Percentiles rank a stretch among this genome's conserved stretches.
Evolutionary conservation across 2,113 vertebrate species (phyloP).

Genomic region (Elephas maximus): DNA sequence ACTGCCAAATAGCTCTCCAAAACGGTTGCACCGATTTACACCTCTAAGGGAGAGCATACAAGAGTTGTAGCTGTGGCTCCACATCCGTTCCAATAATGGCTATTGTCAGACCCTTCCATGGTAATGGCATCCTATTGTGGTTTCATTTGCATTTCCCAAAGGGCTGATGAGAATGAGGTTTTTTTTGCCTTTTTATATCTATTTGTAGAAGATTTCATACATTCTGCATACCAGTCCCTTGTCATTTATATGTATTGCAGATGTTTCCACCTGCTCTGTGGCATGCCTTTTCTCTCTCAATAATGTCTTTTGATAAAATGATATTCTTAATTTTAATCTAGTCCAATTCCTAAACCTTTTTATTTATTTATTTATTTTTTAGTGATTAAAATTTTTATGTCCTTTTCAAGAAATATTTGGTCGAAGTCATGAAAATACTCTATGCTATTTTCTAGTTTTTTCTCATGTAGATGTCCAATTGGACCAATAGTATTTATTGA

Average conservation of each 20-base stretch:
- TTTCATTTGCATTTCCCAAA: background rate
- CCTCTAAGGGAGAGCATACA: background rate
- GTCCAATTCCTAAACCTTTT: background rate
- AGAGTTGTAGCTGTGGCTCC: background rate
- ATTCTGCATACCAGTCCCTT: background rate
- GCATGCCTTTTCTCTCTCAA: background rate
- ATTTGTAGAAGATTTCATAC: background rate
- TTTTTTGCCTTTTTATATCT: background rate
- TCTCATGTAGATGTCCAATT: background rate
- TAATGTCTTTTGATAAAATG: background rate
- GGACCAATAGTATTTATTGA: background rate
- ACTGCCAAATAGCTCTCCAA: background rate
- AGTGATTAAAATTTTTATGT: background rate
- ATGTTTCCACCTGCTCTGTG: background rate
- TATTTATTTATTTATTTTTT: background rate
- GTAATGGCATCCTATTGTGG: background rate
- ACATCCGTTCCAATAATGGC: background rate
- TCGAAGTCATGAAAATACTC: background rate
- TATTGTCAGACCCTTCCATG: background rate
- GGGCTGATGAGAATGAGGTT: background rate
- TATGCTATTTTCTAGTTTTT: background rate
- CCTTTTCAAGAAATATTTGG: constrained; percentile 9
- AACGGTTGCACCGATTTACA: background rate
- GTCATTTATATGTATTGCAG: background rate
- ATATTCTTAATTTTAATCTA: background rate